A percentile compares a stretch with the other conserved stretches of the same genome.
Evolutionary conservation across 2,888 invertebrate genomes (phyloP).

Genomic region (Spialia ferax): DNA sequence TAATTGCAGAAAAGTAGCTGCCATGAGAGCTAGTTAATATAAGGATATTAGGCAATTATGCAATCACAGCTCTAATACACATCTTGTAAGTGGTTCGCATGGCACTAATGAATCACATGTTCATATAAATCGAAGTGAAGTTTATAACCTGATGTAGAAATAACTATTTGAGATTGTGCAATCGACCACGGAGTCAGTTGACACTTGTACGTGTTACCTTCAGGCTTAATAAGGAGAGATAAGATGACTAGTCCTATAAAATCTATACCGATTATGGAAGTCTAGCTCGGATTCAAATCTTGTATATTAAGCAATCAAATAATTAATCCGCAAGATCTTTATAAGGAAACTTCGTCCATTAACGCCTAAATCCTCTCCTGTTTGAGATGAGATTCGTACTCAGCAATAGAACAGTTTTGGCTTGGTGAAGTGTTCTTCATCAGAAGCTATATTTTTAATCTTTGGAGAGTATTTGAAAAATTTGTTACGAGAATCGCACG

Average conservation of each 20-base stretch:
- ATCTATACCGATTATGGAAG: slow-evolving; percentile 5
- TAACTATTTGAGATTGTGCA: slow-evolving; percentile 20
- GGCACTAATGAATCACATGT: slow-evolving; percentile 38
- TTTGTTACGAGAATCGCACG: neutral
- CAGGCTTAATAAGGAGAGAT: slow-evolving; percentile 15
- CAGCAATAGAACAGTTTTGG: too few relatives aligned
- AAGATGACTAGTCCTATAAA: slow-evolving; percentile 16
- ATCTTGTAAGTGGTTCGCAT: slow-evolving; percentile 11
- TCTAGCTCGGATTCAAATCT: slow-evolving; percentile 4
- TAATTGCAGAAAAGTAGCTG: slow-evolving; percentile 19
- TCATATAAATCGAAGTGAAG: slow-evolving; percentile 36
- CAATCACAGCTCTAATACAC: slow-evolving; percentile 29
- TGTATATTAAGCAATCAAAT: neutral
- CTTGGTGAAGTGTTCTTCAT: neutral
- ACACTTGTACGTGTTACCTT: slow-evolving; percentile 15
- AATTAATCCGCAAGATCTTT: neutral
- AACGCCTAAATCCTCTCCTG: too few relatives aligned
- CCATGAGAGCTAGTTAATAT: slow-evolving; percentile 21
- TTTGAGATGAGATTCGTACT: too few relatives aligned
- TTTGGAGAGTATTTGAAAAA: neutral
- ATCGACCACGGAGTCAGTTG: slow-evolving; percentile 8
- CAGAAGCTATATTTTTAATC: neutral
- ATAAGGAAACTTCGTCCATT: too few relatives aligned
- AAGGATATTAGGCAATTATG: slow-evolving; percentile 35
- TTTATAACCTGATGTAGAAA: slow-evolving; percentile 18